Evolutionary conservation across 2,113 vertebrate species (phyloP), one percentile per base, ranked within the genome.

Genomic region (Gambusia holbrooki): DNA sequence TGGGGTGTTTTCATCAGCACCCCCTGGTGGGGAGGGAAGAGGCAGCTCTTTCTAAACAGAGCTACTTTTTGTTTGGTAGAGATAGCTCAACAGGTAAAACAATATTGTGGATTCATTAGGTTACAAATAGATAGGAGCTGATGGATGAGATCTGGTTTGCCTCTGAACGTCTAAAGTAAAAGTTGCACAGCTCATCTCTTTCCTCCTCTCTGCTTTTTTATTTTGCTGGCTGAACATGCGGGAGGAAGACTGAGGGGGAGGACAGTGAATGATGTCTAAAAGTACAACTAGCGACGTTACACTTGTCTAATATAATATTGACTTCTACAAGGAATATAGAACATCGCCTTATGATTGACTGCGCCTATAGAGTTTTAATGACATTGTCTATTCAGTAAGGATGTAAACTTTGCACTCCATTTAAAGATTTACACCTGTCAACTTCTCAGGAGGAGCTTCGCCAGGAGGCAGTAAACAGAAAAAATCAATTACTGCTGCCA

Each of bases 1-100:
- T 1, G 54, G 29, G 71, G 42, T 62, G 69, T 69, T 77, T 73
- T 82, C 83, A 76, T 73, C 85, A 90, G 92, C 91, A 69, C 85
- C 88, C 82, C 87, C 91, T 91, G 81, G 72, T 92, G 91, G 60
- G 89, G 60, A 62, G n/a, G 6, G 12, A 65, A 76, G 51, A 71
- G 28, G 71, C 62, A 74, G 29, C 58, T 68, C 77, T 76, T 35
- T 32, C 29, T 12, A 30, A 15, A 68, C 58, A 37, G 11, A 37
- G 66, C 68, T 66, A 12, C 51, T 71, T 30, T 29, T 15, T 62
- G 37, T 73, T 80, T 42, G 35, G 10, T 25, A 28, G 7, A 35
- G 29, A 74, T 28, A 37, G 30, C 61, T 17, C 27, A 35, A 37
- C 22, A 19, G 27, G 17, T 3, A 22, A 9, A 66, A 30, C 17